Base-by-base conservation (phyloP, 2,888 invertebrate genomes). In the Parasteatoda lunata region DNA sequence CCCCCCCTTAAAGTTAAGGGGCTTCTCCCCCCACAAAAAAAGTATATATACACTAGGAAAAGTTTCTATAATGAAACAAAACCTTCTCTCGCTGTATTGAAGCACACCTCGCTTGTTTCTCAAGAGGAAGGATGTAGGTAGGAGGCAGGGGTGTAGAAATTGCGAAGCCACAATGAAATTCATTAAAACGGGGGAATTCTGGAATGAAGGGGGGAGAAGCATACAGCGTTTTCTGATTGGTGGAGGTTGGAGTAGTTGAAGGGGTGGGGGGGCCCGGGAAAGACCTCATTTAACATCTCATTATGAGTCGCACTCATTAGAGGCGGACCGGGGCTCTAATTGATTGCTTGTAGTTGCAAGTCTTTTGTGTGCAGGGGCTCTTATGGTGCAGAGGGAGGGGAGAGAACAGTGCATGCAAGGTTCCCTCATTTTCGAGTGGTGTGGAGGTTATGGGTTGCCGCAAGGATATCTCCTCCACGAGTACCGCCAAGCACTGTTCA, bases 251-350 rank as follows among this genome's bases (percentile, higher is more conserved):
- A 59, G 30, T 30, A 30, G 30, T 30, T 30, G 30, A 30, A 30
- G 30, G 30, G n/a, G 9, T 54, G 54, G 59, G 9, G 59, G 81
- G 66, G 77, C 79, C 76, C 71, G 76, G 70, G 85, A 79, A 79
- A 86, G 80, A 77, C 85, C 85, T 86, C 85, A 86, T 86, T 86
- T 86, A 86, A 86, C 85, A 86, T 86, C 85, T 86, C 85, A 86
- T 86, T 86, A 86, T 86, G 80, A 80, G 85, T 79, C 79, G 76
- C 71, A 68, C 85, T 86, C 85, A 86, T 86, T 86, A 86, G 76
- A 76, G 85, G 85, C 85, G 80, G 76, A 66, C 75, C 80, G 85
- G 49, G 77, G 59, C 8, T 86, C 80, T 86, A 86, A 86, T 86
- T 86, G 85, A 86, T 86, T 86, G 85, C 85, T 80, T 66, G 85